Conservation (phyloP, 35 echinoderm and acorn worm species). For the Apostichopus japonicus region DNA sequence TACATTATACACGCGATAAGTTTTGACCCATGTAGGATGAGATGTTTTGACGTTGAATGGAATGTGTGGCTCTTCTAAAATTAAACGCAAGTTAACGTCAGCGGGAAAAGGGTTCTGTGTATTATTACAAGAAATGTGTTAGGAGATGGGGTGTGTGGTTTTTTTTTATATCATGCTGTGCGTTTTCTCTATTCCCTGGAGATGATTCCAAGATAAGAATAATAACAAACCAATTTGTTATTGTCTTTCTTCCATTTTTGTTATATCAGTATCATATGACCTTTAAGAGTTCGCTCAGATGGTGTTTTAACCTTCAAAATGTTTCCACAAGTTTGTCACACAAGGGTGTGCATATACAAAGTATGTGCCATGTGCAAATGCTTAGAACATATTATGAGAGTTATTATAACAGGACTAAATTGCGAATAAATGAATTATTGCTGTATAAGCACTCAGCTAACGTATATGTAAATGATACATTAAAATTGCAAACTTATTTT, state of each 20-base stretch:
- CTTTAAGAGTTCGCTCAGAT: background rate
- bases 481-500: too few species aligned
- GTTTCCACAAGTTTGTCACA: background rate
- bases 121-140: conserved; percentile 24
- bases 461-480: too few species aligned
- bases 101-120: background rate
- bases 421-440: too few species aligned
- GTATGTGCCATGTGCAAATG: too few species aligned
- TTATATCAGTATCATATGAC: background rate
- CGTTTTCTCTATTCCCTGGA: conserved; percentile 4
- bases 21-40: background rate
- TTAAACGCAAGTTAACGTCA: conserved; percentile 13
- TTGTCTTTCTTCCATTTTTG: background rate
- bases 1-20: background rate
- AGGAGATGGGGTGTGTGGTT: background rate
- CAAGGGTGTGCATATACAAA: background rate
- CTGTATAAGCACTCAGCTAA: too few species aligned
- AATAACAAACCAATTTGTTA: background rate
- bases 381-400: too few species aligned
- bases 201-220: background rate
- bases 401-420: too few species aligned
- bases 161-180: background rate
- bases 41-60: background rate
- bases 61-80: conserved; percentile 7
- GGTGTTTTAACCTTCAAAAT: background rate